A percentile compares a stretch with the other conserved stretches of the same genome.
phyloP scores from a whole-genome alignment of 64 coral and sea anemone genomes.

The Orbicella faveolata region DNA sequence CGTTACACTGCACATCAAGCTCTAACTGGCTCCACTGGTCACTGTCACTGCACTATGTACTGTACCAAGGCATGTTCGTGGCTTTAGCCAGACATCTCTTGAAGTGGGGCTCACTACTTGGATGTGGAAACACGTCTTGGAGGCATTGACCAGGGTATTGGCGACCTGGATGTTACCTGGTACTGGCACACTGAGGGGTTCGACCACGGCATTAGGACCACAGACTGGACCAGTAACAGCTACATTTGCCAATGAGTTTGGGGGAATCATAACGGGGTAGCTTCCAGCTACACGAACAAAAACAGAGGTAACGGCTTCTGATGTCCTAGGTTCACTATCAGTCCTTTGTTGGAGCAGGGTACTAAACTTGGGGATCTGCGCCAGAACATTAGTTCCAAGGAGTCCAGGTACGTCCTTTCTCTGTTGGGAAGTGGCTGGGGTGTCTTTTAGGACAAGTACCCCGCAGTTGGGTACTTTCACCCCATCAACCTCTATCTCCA shows the following conservation, averaged over 20 bases:
- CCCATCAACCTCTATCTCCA: constrained; percentile 10
- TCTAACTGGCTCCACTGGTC: not conserved
- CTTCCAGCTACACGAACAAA: constrained; percentile 39
- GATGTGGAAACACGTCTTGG: constrained; percentile 40
- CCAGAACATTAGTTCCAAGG: constrained; percentile 56
- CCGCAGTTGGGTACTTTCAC: constrained; percentile 40
- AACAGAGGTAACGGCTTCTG: not conserved
- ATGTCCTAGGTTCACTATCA: not conserved
- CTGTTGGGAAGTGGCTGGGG: constrained; percentile 46
- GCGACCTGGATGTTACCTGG: constrained; percentile 44
- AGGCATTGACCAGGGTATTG: constrained; percentile 50
- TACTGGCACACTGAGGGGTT: constrained; percentile 46
- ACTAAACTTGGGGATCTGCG: constrained; percentile 37
- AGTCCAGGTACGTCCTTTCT: constrained; percentile 34
- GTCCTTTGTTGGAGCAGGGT: not conserved
- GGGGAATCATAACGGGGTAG: constrained; percentile 10
- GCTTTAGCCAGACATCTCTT: constrained; percentile 57
- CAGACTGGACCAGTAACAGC: constrained; percentile 38
- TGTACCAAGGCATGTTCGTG: constrained; percentile 40
- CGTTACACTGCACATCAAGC: constrained; percentile 24
- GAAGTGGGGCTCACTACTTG: constrained; percentile 18
- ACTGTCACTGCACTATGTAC: constrained; percentile 4
- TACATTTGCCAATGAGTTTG: constrained; percentile 7
- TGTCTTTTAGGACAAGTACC: constrained; percentile 43
- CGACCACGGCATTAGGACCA: constrained; percentile 28